These are phyloP conservation scores for Axea sp. DNA, from an alignment of 2,888 invertebrate genomes.

Conservation along the genomic window DNA sequence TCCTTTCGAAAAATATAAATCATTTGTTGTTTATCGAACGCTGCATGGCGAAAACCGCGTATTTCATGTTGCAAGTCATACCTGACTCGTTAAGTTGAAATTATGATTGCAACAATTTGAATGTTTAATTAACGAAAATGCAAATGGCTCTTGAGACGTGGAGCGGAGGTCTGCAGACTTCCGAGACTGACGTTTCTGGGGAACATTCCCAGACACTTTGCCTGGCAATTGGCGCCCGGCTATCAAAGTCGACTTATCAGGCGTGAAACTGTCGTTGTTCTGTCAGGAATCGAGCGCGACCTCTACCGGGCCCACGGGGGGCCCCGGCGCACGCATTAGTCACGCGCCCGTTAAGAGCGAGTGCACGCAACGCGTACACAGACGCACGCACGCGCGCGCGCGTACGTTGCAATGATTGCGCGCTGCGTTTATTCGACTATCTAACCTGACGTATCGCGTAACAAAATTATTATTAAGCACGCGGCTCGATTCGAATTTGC, in stretches of 20 bases:
- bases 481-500: constrained; percentile 38
- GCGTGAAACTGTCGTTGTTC: constrained; percentile 59
- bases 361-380: constrained; percentile 30
- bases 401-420: constrained; percentile 24
- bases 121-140: no score
- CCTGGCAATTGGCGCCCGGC: constrained; percentile 52
- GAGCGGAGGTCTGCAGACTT: no score
- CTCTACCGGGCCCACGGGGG: constrained; percentile 42
- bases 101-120: no score
- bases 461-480: constrained; percentile 58
- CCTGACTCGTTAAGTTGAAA: no score
- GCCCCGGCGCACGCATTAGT: constrained; percentile 53
- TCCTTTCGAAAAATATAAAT: no score
- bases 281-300: constrained; percentile 41
- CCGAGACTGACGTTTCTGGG: constrained; percentile 27
- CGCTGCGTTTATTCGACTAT: constrained; percentile 44
- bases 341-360: constrained; percentile 43
- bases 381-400: constrained; percentile 5
- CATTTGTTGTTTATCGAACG: no score
- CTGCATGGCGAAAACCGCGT: no score
- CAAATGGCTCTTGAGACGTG: no score
- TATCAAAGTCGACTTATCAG: constrained; percentile 69
- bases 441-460: constrained; percentile 54
- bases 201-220: constrained; percentile 59
- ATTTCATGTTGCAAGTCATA: no score